phyloP scores from a whole-genome alignment of 2,797 vertebrate genomes.

The Chaetophractus vellerosus region DNA sequence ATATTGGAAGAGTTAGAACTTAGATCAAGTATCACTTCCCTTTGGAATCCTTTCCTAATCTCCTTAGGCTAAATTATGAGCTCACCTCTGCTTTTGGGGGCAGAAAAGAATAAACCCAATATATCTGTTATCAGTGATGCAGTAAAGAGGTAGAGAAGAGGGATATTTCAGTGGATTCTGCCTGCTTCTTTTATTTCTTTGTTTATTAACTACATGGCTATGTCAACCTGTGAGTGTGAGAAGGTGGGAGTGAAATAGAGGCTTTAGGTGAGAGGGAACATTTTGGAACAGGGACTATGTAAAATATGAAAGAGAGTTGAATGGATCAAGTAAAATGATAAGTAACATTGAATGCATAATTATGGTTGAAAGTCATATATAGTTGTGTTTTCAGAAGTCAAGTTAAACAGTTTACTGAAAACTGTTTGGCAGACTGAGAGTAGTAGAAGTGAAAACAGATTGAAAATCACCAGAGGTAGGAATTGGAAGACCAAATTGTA shows the following conservation, averaged over 20 bases:
- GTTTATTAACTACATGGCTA: background rate
- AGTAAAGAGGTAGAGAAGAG: background rate
- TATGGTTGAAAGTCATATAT: background rate
- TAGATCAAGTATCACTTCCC: background rate
- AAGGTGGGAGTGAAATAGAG: background rate
- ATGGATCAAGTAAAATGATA: background rate
- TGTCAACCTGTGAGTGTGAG: background rate
- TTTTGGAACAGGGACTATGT: background rate
- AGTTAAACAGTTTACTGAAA: background rate
- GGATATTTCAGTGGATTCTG: background rate
- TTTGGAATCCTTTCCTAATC: background rate
- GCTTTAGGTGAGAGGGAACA: background rate
- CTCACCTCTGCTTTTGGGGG: background rate
- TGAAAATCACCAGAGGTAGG: background rate
- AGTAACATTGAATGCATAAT: background rate
- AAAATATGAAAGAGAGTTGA: background rate
- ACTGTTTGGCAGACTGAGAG: background rate
- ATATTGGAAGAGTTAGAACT: background rate
- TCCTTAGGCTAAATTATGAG: background rate
- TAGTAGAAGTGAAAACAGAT: background rate
- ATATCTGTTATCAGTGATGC: background rate
- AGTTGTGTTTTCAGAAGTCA: background rate
- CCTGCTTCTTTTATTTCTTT: background rate
- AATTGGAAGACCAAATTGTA: background rate
- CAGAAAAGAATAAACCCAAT: background rate